Evolutionary conservation across 2,113 vertebrate genomes (phyloP).

Genomic region (Oryzias curvinotus): DNA sequence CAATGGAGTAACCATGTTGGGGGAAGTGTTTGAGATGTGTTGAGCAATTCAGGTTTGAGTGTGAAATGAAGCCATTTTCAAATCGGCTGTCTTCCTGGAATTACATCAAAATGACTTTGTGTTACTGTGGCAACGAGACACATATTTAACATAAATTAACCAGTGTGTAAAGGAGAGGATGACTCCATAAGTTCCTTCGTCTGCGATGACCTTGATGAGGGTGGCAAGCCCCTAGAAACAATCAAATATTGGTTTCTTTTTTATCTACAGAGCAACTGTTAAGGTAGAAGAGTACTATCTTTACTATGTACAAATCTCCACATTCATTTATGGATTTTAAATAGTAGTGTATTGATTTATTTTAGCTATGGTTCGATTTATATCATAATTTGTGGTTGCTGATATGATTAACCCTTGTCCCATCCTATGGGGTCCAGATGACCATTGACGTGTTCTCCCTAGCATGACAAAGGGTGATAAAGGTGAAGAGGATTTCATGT

Average conservation of each 20-base stretch:
- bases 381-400: too few relatives aligned
- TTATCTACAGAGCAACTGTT: too few relatives aligned
- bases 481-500: too few relatives aligned
- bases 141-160: slow-evolving; percentile 30
- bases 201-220: slow-evolving; percentile 39
- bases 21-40: slow-evolving; percentile 2
- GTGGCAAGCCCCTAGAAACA: slow-evolving; percentile 25
- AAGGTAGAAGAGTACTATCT: too few relatives aligned
- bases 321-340: too few relatives aligned
- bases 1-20: slow-evolving; percentile 16
- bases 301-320: too few relatives aligned
- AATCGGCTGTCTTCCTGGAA: slow-evolving; percentile 30
- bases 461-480: too few relatives aligned
- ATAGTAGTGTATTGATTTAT: too few relatives aligned
- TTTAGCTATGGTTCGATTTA: too few relatives aligned
- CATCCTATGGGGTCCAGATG: too few relatives aligned
- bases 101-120: slow-evolving; percentile 28
- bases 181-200: slow-evolving; percentile 21
- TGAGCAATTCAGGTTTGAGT: slow-evolving; percentile 29
- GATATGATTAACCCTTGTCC: too few relatives aligned
- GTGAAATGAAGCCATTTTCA: slow-evolving; percentile 50
- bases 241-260: background rate
- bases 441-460: too few relatives aligned
- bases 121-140: slow-evolving; percentile 48
- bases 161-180: slow-evolving; percentile 19